Evolutionary conservation across 23 tunicate genomes (phyloP).

Genomic region (Styela clava): DNA sequence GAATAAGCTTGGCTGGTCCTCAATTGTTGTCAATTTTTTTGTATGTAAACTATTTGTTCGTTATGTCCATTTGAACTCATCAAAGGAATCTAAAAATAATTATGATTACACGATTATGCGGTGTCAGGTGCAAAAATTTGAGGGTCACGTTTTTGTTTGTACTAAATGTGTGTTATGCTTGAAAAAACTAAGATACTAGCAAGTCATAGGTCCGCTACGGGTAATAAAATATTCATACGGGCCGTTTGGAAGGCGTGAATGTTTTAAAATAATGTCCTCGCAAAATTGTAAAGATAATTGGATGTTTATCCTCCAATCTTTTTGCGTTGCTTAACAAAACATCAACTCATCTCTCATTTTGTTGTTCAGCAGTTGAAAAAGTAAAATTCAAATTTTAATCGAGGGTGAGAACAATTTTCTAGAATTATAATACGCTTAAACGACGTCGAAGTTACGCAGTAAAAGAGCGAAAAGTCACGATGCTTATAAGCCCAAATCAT

Average conservation of each 20-base stretch:
- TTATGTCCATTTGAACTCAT: too few relatives aligned
- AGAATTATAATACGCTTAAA: conserved; percentile 22
- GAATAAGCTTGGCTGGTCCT: too few relatives aligned
- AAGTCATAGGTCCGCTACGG: too few relatives aligned
- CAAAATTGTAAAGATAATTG: background rate
- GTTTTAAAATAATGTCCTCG: background rate
- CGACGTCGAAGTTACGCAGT: background rate
- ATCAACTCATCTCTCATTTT: background rate
- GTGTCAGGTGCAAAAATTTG: too few relatives aligned
- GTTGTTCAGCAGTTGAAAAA: background rate
- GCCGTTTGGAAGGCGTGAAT: background rate
- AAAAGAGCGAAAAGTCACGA: background rate
- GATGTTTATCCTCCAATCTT: background rate
- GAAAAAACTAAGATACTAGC: too few relatives aligned
- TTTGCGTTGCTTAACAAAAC: background rate
- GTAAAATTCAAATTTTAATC: background rate
- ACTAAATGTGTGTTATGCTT: too few relatives aligned
- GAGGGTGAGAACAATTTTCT: background rate
- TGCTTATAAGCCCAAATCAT: conserved; percentile 55
- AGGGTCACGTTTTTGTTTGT: too few relatives aligned
- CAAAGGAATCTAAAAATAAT: too few relatives aligned
- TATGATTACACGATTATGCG: too few relatives aligned
- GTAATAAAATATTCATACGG: background rate
- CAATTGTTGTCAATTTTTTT: too few relatives aligned
- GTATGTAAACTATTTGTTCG: too few relatives aligned